Percentiles rank a stretch among this genome's conserved stretches.
Evolutionary conservation across 1,140 invertebrate species (phyloP).

Genomic region (Papilio polytes): DNA sequence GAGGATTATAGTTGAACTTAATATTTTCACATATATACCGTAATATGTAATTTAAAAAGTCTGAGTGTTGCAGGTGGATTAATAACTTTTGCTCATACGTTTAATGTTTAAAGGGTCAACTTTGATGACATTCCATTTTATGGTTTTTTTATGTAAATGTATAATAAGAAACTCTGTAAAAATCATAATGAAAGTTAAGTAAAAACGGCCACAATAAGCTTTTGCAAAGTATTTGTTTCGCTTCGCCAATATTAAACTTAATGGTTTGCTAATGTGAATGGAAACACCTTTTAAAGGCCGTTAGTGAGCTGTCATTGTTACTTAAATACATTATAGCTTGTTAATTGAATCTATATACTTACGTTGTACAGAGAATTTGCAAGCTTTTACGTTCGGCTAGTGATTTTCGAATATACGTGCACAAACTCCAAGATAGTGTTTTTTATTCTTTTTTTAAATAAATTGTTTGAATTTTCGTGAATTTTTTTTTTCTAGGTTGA

Average conservation of each 20-base stretch:
- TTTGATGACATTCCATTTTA: too few relatives aligned
- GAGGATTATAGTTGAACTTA: too few relatives aligned
- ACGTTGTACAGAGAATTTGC: not conserved
- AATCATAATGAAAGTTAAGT: not conserved
- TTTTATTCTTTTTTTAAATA: too few relatives aligned
- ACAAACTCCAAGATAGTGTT: not conserved
- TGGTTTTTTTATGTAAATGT: too few relatives aligned
- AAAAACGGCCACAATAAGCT: not conserved
- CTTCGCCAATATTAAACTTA: not conserved
- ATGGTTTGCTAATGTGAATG: slow-evolving; percentile 19
- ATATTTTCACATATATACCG: too few relatives aligned
- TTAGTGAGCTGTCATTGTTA: slow-evolving; percentile 13
- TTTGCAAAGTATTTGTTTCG: not conserved
- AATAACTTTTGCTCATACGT: too few relatives aligned
- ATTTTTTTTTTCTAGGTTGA: too few relatives aligned
- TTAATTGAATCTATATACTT: slow-evolving; percentile 10
- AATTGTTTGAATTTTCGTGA: too few relatives aligned
- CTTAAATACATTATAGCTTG: not conserved
- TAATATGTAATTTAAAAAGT: too few relatives aligned
- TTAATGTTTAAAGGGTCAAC: too few relatives aligned
- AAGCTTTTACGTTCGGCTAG: not conserved
- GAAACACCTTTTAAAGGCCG: slow-evolving; percentile 14
- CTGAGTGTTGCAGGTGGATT: too few relatives aligned
- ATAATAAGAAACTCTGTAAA: not conserved
- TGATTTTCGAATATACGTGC: not conserved